Evolutionary conservation across 1,140 invertebrate species (phyloP).

Genomic region (Tigriopus japonicus): DNA sequence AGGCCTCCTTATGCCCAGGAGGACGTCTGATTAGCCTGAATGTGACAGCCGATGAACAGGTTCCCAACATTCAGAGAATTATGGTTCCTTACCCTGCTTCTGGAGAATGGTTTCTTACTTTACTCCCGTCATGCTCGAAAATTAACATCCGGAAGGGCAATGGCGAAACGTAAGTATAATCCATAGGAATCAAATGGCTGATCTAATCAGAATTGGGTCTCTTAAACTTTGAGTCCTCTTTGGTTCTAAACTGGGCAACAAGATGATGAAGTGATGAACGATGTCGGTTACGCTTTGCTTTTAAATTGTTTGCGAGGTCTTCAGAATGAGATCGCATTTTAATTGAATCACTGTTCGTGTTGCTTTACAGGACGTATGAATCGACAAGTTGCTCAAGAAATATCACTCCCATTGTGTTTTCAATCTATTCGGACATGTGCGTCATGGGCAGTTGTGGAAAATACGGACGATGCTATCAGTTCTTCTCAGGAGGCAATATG

Average conservation of each 20-base stretch:
- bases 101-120: not conserved
- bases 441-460: constrained; percentile 25
- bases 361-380: too few species aligned
- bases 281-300: too few species aligned
- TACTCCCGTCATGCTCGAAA: not conserved
- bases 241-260: too few species aligned
- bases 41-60: not conserved
- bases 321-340: too few species aligned
- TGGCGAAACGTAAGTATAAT: too few species aligned
- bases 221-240: too few species aligned
- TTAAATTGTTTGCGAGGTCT: too few species aligned
- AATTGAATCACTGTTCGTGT: too few species aligned
- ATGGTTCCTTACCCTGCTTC: not conserved
- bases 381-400: constrained; percentile 23
- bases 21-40: not conserved
- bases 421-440: constrained; percentile 25
- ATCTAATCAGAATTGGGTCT: too few species aligned
- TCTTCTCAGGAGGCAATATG: constrained; percentile 40
- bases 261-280: too few species aligned
- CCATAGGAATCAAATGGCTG: too few species aligned
- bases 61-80: not conserved
- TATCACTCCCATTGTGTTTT: constrained; percentile 21
- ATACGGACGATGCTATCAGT: constrained; percentile 40
- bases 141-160: not conserved
- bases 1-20: not conserved